These are phyloP conservation scores for Leptinotarsa undecemlineata DNA, from an alignment of 1,140 invertebrate species.

Conservation along the genomic window DNA sequence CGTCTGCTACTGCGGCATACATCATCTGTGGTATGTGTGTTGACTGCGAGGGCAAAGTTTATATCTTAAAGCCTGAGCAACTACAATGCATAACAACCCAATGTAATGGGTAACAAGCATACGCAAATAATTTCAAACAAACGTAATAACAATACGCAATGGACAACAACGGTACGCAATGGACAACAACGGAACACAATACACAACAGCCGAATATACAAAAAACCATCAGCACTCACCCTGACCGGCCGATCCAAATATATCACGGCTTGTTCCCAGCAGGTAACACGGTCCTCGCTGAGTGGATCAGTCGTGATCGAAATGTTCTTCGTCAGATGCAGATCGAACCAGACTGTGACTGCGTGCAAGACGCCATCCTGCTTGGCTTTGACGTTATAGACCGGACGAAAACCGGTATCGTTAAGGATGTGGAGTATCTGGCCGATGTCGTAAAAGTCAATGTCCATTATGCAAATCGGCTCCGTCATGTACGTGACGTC, in stretches of 20 bases:
- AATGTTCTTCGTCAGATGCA: conserved; percentile 69
- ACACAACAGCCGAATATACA: conserved; percentile 42
- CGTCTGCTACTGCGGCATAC: too few species aligned
- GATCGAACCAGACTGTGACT: conserved; percentile 73
- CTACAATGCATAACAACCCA: too few species aligned
- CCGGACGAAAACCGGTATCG: neutral
- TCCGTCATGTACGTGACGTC: conserved; percentile 66
- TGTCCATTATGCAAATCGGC: conserved; percentile 59
- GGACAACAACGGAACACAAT: conserved; percentile 45
- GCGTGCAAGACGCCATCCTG: conserved; percentile 56
- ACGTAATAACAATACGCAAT: too few species aligned
- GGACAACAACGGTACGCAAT: too few species aligned
- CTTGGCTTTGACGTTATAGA: conserved; percentile 25
- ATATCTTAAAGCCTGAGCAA: too few species aligned
- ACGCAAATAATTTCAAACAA: too few species aligned
- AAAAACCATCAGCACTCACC: conserved; percentile 30
- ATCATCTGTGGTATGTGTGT: too few species aligned
- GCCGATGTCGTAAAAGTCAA: conserved; percentile 69
- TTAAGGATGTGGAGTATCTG: conserved; percentile 56
- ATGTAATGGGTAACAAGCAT: too few species aligned
- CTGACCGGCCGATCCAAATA: conserved; percentile 56
- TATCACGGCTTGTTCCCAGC: conserved; percentile 80
- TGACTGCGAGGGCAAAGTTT: too few species aligned
- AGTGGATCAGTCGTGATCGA: conserved; percentile 61
- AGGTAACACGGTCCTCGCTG: conserved; percentile 60